Percentiles rank a stretch among this genome's conserved stretches.
Conservation (phyloP, 2,113 vertebrate species). For the Xenopus tropicalis region UCB_Xtro_10.0 CM004446.2:67018001-67018500, state of each 20-base stretch:
- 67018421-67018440: too few species aligned
- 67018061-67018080: constrained; percentile 56
- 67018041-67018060: background rate
- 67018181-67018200: constrained; percentile 55
- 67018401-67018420: too few species aligned
- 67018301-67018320: constrained; percentile 50
- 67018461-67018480: too few species aligned
- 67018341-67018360: too few species aligned
- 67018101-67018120: constrained; percentile 38
- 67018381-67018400: too few species aligned
- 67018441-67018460: too few species aligned
- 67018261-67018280: constrained; percentile 57
- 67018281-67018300: constrained; percentile 54
- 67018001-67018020: too few species aligned
- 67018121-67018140: constrained; percentile 49
- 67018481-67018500: too few species aligned
- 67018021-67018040: constrained; percentile 16
- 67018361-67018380: too few species aligned
- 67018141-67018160: constrained; percentile 62
- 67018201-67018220: constrained; percentile 43
- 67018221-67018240: constrained; percentile 57
- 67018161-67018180: constrained; percentile 56
- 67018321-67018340: constrained; percentile 54
- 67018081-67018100: constrained; percentile 53
- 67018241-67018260: constrained; percentile 60